Evolutionary conservation across 2,797 vertebrate species (phyloP).

Genomic region (Aselliscus stoliczkanus): DNA sequence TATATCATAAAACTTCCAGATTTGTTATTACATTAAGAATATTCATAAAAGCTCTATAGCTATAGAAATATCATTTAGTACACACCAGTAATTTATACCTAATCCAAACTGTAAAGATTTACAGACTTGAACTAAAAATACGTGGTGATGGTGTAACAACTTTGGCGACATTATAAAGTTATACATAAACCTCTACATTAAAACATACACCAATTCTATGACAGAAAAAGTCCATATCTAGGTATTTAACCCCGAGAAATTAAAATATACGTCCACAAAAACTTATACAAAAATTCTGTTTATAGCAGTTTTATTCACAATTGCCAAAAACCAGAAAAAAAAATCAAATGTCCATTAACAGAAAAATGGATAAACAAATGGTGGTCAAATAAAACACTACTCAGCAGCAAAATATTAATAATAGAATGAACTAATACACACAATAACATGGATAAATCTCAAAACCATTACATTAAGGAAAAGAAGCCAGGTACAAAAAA

Average conservation of each 20-base stretch:
- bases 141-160: not conserved
- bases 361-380: not conserved
- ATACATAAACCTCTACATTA: not conserved
- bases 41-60: not conserved
- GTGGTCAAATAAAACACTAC: not conserved
- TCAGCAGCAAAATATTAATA: not conserved
- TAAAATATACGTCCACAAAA: not conserved
- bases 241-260: not conserved
- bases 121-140: not conserved
- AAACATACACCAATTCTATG: not conserved
- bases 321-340: not conserved
- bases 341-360: not conserved
- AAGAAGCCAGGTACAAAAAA: not conserved
- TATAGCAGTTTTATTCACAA: not conserved
- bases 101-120: not conserved
- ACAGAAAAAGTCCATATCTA: not conserved
- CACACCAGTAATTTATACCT: not conserved
- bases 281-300: not conserved
- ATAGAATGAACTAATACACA: not conserved
- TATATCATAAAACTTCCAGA: not conserved
- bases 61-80: not conserved
- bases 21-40: not conserved
- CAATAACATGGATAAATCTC: not conserved
- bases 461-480: not conserved
- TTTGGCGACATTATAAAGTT: not conserved